Evolutionary conservation across 2,797 vertebrate species (phyloP).

Genomic region (Silurus lanzhouensis): DNA sequence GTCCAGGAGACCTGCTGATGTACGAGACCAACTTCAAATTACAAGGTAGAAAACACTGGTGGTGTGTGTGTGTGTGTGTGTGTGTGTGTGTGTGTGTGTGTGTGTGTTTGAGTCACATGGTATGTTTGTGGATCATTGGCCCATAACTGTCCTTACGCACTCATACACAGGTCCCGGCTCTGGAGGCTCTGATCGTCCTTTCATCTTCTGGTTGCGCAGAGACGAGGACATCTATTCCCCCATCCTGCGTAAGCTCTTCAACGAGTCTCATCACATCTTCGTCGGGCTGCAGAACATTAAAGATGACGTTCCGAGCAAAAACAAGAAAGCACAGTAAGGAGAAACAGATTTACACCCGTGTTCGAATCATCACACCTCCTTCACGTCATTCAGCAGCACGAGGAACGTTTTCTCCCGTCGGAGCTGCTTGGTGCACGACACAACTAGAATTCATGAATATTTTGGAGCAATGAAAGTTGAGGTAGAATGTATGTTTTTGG

Average conservation of each 20-base stretch:
- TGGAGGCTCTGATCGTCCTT: slow-evolving; percentile 57
- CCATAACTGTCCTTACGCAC: not conserved
- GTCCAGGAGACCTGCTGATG: slow-evolving; percentile 87
- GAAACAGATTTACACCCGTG: not conserved
- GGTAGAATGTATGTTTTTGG: no score
- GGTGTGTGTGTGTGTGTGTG: not conserved
- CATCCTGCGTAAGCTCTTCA: slow-evolving; percentile 93
- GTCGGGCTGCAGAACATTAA: slow-evolving; percentile 87
- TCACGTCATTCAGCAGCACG: not conserved
- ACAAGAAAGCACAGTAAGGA: slow-evolving; percentile 88
- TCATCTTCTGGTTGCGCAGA: slow-evolving; percentile 82
- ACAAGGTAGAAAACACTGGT: slow-evolving; percentile 67
- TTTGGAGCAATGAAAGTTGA: no score
- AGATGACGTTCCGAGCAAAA: slow-evolving; percentile 85
- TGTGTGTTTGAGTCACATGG: not conserved
- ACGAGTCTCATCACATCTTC: slow-evolving; percentile 96
- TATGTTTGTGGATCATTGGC: not conserved
- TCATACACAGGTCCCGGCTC: slow-evolving; percentile 58
- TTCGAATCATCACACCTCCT: not conserved
- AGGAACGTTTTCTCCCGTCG: not conserved
- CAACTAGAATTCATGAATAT: no score
- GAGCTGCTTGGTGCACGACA: not conserved
- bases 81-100: not conserved
- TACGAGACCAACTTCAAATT: slow-evolving; percentile 82
- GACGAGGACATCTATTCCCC: slow-evolving; percentile 91